Percentiles rank a stretch among this genome's conserved stretches.
Conservation (phyloP, 2,888 invertebrate species). For the Colostygia pectinataria region DNA sequence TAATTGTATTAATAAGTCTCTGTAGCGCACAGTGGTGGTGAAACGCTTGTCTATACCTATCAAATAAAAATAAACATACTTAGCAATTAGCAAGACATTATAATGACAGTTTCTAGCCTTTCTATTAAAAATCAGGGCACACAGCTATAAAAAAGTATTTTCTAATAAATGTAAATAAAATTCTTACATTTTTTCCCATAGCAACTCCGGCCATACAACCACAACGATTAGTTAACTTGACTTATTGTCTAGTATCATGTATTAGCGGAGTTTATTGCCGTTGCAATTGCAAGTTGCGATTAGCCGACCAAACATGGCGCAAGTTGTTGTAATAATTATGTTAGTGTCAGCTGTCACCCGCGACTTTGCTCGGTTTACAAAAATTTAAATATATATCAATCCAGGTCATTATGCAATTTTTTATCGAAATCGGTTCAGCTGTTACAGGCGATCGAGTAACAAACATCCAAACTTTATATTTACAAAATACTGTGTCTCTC, state of each 20-base stretch:
- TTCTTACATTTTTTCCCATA: slow-evolving; percentile 36
- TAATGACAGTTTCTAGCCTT: no score
- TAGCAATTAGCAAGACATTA: no score
- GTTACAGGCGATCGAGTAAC: no score
- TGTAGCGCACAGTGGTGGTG: no score
- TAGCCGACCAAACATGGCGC: slow-evolving; percentile 22
- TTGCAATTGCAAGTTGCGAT: slow-evolving; percentile 18
- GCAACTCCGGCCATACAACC: slow-evolving; percentile 23
- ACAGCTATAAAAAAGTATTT: slow-evolving; percentile 3
- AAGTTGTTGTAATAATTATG: slow-evolving; percentile 32
- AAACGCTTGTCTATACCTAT: no score
- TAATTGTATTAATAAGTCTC: no score
- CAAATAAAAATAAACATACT: no score
- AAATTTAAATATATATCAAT: slow-evolving; percentile 8
- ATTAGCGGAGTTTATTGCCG: slow-evolving; percentile 27
- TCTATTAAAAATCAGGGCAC: neutral
- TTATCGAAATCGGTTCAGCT: no score
- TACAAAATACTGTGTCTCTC: no score
- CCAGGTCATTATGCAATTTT: no score
- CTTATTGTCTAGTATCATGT: slow-evolving; percentile 35
- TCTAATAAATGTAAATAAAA: slow-evolving; percentile 19
- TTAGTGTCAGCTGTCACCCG: no score
- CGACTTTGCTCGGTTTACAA: slow-evolving; percentile 33
- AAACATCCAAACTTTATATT: no score
- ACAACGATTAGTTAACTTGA: slow-evolving; percentile 40